A percentile compares a stretch with the other conserved stretches of the same genome.
phyloP scores from a whole-genome alignment of 2,888 invertebrate genomes.

The Drosophila prostipennis region DNA sequence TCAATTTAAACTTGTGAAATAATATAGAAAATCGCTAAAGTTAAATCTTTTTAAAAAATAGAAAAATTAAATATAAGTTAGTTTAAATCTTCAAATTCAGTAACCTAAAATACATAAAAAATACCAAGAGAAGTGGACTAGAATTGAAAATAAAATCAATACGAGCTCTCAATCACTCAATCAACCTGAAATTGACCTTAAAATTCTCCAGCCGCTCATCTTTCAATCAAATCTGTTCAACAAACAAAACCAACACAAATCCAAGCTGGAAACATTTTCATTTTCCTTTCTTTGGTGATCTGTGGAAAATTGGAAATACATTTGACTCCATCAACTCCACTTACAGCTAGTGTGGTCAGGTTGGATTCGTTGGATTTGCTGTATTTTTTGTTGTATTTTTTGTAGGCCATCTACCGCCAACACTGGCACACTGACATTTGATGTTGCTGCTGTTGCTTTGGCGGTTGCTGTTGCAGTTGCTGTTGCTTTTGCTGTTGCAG shows the following conservation, averaged over 20 bases:
- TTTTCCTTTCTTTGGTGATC: slow-evolving; percentile 32
- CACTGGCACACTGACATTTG: slow-evolving; percentile 66
- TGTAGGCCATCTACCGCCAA: slow-evolving; percentile 60
- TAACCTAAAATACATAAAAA: too few species aligned
- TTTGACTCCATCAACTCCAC: slow-evolving; percentile 61
- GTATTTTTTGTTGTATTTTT: slow-evolving; percentile 40
- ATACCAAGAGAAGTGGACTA: background rate
- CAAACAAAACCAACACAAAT: slow-evolving; percentile 30
- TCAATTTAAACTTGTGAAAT: too few species aligned
- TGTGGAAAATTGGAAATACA: slow-evolving; percentile 45
- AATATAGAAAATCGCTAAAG: too few species aligned
- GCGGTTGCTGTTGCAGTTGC: background rate
- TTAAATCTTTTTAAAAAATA: too few species aligned
- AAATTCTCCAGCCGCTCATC: slow-evolving; percentile 15
- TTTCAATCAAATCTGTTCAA: slow-evolving; percentile 23
- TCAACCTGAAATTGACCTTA: slow-evolving; percentile 8
- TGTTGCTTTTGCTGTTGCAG: slow-evolving; percentile 29
- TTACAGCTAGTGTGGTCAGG: slow-evolving; percentile 61
- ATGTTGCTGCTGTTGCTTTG: slow-evolving; percentile 48
- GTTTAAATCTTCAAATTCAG: too few species aligned
- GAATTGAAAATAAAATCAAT: slow-evolving; percentile 11
- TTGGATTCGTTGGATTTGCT: slow-evolving; percentile 5
- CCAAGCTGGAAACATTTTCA: slow-evolving; percentile 25
- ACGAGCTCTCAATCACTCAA: slow-evolving; percentile 6
- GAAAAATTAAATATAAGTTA: too few species aligned